Evolutionary conservation across 2,888 invertebrate species (phyloP).

Genomic region (Tetragonisca angustula): DNA sequence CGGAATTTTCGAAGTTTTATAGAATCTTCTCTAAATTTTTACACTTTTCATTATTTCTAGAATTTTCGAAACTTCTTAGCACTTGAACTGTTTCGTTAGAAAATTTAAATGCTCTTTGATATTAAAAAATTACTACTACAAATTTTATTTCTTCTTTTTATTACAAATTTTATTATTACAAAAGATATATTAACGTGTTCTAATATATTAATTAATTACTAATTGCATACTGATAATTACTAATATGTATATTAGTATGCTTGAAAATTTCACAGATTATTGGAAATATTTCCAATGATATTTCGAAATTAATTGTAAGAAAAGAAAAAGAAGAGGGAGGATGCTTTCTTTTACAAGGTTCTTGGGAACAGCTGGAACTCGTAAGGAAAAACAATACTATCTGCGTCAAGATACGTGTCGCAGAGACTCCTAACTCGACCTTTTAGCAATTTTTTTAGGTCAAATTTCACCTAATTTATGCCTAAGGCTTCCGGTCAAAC

Average conservation of each 20-base stretch:
- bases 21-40: no score
- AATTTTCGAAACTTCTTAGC: background rate
- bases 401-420: slow-evolving; percentile 46
- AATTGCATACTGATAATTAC: no score
- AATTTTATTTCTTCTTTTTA: no score
- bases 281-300: background rate
- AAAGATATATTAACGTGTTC: no score
- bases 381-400: slow-evolving; percentile 70
- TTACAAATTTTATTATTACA: no score
- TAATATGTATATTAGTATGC: no score
- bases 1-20: no score
- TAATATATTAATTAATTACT: no score
- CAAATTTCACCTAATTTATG: slow-evolving; percentile 56
- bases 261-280: background rate
- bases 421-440: slow-evolving; percentile 17
- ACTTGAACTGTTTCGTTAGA: no score
- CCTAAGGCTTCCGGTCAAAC: slow-evolving; percentile 52
- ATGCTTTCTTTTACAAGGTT: background rate
- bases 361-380: slow-evolving; percentile 65
- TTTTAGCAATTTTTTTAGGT: slow-evolving; percentile 43
- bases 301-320: background rate
- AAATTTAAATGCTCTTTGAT: no score
- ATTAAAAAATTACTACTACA: no score
- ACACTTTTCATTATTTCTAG: background rate
- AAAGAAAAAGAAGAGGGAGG: slow-evolving; percentile 22